A percentile compares a stretch with the other conserved stretches of the same genome.
Conservation (phyloP, 2,888 invertebrate species). For the Napeogenes inachia region DNA sequence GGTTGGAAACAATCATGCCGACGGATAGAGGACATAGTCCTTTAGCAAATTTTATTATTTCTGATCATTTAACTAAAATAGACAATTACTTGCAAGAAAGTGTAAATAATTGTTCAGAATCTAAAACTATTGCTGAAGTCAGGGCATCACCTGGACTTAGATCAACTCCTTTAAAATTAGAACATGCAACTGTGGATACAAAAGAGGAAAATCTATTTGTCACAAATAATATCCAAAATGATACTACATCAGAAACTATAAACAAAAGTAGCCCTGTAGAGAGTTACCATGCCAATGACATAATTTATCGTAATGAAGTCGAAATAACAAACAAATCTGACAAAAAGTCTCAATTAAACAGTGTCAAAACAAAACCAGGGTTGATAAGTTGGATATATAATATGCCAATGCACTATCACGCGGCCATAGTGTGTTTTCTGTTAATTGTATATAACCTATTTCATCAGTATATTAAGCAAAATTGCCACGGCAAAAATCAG, state of each 20-base stretch:
- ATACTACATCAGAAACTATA: not conserved
- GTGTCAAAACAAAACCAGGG: conserved; percentile 54
- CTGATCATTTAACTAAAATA: conserved; percentile 66
- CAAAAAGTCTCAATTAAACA: conserved; percentile 48
- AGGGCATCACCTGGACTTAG: not conserved
- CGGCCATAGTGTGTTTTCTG: conserved; percentile 69
- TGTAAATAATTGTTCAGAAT: conserved; percentile 55
- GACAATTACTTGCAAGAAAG: conserved; percentile 67
- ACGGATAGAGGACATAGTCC: conserved; percentile 30
- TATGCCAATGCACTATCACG: conserved; percentile 75
- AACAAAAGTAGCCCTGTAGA: not conserved
- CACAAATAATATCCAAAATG: not conserved
- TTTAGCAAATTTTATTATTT: conserved; percentile 50
- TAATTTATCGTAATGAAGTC: not conserved
- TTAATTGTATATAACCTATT: conserved; percentile 74
- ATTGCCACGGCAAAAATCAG: conserved; percentile 47
- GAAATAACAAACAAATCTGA: conserved; percentile 22
- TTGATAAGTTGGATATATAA: conserved; percentile 62
- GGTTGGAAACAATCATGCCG: conserved; percentile 11
- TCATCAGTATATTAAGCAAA: conserved; percentile 71
- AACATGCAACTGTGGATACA: conserved; percentile 4
- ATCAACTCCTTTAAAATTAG: conserved; percentile 10
- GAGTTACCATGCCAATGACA: conserved; percentile 7
- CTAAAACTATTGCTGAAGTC: conserved; percentile 27
- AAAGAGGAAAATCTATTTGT: conserved; percentile 3